A percentile compares a stretch with the other conserved stretches of the same genome.
phyloP scores from a whole-genome alignment of 2,888 invertebrate genomes.

The Zaprionus bogoriensis region DNA sequence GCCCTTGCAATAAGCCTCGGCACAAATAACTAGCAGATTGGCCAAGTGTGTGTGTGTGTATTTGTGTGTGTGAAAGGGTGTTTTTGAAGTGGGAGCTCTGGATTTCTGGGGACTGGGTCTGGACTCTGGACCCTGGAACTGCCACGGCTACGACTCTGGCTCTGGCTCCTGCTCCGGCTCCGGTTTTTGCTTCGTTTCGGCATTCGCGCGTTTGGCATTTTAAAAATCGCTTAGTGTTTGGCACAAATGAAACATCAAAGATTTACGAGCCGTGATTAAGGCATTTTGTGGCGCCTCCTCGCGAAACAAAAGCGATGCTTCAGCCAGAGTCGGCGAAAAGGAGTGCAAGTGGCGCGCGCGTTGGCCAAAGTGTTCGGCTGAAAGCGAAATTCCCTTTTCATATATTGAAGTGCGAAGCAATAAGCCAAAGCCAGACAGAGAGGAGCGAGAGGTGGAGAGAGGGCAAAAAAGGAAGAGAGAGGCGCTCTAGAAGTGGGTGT shows the following conservation, averaged over 20 bases:
- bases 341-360: slow-evolving; percentile 48
- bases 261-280: slow-evolving; percentile 78
- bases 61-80: background rate
- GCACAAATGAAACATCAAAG: slow-evolving; percentile 79
- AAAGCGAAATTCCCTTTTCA: slow-evolving; percentile 51
- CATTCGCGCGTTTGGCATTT: slow-evolving; percentile 34
- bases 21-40: slow-evolving; percentile 23
- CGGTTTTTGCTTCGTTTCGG: background rate
- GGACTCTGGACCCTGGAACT: slow-evolving; percentile 1
- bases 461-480: background rate
- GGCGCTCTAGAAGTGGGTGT: background rate
- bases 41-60: background rate
- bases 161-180: background rate
- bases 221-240: slow-evolving; percentile 75
- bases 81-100: background rate
- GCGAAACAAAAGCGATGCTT: slow-evolving; percentile 39
- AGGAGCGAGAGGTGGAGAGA: background rate
- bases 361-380: slow-evolving; percentile 52
- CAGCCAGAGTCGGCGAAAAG: slow-evolving; percentile 6
- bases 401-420: slow-evolving; percentile 58
- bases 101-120: background rate
- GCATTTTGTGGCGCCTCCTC: slow-evolving; percentile 49
- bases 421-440: slow-evolving; percentile 14
- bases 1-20: slow-evolving; percentile 17
- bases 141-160: no score